These are phyloP conservation scores for Lithobates pipiens DNA, from an alignment of 2,797 vertebrate genomes.

Conservation along the genomic window DNA sequence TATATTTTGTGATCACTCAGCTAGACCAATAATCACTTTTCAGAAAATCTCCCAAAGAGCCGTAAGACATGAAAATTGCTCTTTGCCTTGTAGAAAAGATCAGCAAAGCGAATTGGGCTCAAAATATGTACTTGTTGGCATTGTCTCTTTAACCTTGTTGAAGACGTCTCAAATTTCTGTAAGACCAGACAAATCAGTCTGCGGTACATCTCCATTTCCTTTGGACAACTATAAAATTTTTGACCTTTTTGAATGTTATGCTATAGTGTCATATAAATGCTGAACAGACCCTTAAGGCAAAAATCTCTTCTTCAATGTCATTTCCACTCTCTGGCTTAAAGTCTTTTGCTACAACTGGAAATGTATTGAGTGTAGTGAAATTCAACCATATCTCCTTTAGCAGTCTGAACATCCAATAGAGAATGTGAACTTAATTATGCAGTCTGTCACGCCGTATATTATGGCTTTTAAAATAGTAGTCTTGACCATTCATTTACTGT, in stretches of 20 bases:
- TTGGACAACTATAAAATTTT: conserved; percentile 80
- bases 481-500: conserved; percentile 59
- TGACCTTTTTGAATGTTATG: conserved; percentile 80
- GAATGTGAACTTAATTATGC: conserved; percentile 48
- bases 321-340: conserved; percentile 73
- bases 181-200: conserved; percentile 76
- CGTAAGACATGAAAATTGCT: conserved; percentile 34
- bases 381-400: conserved; percentile 44
- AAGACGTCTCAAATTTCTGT: conserved; percentile 75
- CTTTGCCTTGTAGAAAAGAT: conserved; percentile 38
- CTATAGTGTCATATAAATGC: conserved; percentile 82
- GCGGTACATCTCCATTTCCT: conserved; percentile 73
- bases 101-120: conserved; percentile 56
- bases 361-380: no score
- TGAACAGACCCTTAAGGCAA: conserved; percentile 80
- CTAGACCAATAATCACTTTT: conserved; percentile 32
- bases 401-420: conserved; percentile 33
- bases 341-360: conserved; percentile 78
- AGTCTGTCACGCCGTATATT: conserved; percentile 54
- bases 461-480: conserved; percentile 53
- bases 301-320: conserved; percentile 79
- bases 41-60: conserved; percentile 19
- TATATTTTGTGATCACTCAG: conserved; percentile 39
- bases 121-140: conserved; percentile 54
- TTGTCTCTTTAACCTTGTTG: conserved; percentile 75